Conservation (phyloP, 2,797 vertebrate species). For the Halcyon smyrnensis region DNA sequence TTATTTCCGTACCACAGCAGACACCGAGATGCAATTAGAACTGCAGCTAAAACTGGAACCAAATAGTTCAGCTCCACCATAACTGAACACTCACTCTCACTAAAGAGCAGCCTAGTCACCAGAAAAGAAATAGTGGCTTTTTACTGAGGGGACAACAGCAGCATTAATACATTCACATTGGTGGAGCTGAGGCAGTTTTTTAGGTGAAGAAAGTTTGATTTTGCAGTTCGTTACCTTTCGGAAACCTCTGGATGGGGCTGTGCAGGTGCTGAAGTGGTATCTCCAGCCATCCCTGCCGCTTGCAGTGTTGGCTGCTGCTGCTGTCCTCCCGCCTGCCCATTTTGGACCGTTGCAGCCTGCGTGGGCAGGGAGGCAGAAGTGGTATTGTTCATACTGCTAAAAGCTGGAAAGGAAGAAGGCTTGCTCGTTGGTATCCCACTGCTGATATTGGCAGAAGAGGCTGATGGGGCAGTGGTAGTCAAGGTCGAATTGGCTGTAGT, state of each 20-base stretch:
- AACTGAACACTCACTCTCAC: not conserved
- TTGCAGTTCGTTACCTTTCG: conserved; percentile 85
- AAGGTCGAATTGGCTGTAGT: conserved; percentile 78
- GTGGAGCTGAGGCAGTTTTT: not conserved
- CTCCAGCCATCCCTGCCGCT: conserved; percentile 82
- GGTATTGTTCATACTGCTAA: conserved; percentile 82
- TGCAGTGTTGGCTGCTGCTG: conserved; percentile 78
- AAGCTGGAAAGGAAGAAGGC: conserved; percentile 88
- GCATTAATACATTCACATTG: rapidly evolving
- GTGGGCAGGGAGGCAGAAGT: conserved; percentile 75
- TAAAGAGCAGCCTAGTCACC: not conserved
- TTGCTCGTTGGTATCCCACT: conserved; percentile 85
- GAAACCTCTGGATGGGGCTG: conserved; percentile 89
- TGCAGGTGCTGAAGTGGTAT: conserved; percentile 77
- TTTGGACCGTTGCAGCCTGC: conserved; percentile 83
- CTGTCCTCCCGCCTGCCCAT: conserved; percentile 87
- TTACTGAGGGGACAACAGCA: rapidly evolving
- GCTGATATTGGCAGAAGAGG: conserved; percentile 78
- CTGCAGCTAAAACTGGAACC: not conserved
- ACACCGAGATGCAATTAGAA: not conserved
- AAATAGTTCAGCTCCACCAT: not conserved
- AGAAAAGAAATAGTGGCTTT: not conserved
- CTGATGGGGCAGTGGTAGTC: conserved; percentile 78
- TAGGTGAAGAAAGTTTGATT: not conserved
- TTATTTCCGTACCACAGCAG: not conserved